These are phyloP conservation scores for Knipowitschia caucasica DNA, from an alignment of 2,797 vertebrate species.

Conservation along the genomic window DNA sequence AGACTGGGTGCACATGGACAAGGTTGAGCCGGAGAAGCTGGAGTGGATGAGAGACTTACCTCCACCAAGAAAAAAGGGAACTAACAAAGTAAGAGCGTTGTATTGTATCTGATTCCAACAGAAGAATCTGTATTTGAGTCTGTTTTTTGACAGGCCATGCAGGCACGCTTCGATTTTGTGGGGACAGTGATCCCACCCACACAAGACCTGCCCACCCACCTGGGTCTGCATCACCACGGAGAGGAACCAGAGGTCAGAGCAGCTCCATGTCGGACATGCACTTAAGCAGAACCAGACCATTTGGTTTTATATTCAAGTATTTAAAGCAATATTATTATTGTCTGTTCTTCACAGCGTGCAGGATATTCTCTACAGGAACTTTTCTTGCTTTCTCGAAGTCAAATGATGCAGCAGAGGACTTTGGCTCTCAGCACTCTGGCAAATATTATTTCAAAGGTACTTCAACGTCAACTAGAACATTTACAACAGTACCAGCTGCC, in stretches of 20 bases:
- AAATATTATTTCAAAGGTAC: conserved; percentile 85
- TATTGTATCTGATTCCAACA: not conserved
- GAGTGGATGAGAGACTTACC: conserved; percentile 92
- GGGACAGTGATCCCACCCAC: conserved; percentile 85
- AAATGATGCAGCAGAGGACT: conserved; percentile 88
- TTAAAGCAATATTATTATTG: not conserved
- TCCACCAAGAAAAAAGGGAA: conserved; percentile 76
- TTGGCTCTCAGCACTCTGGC: conserved; percentile 88
- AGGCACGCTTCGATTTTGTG: conserved; percentile 91
- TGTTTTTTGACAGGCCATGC: conserved; percentile 83
- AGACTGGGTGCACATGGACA: conserved; percentile 94
- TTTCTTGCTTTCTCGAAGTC: conserved; percentile 93
- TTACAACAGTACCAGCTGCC: too few relatives aligned
- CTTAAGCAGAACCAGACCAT: too few relatives aligned
- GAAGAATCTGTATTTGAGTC: conserved; percentile 6
- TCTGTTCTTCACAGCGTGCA: conserved; percentile 77
- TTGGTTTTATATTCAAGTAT: not conserved
- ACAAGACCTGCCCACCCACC: conserved; percentile 87
- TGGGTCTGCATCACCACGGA: conserved; percentile 96
- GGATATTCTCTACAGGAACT: conserved; percentile 98
- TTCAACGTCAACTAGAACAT: too few relatives aligned
- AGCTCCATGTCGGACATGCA: not conserved
- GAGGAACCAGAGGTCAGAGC: conserved; percentile 91
- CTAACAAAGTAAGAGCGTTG: conserved; percentile 75
- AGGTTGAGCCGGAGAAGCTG: conserved; percentile 93